Evolutionary conservation across 2,797 vertebrate genomes (phyloP).

Genomic region (Aeoliscus strigatus): DNA sequence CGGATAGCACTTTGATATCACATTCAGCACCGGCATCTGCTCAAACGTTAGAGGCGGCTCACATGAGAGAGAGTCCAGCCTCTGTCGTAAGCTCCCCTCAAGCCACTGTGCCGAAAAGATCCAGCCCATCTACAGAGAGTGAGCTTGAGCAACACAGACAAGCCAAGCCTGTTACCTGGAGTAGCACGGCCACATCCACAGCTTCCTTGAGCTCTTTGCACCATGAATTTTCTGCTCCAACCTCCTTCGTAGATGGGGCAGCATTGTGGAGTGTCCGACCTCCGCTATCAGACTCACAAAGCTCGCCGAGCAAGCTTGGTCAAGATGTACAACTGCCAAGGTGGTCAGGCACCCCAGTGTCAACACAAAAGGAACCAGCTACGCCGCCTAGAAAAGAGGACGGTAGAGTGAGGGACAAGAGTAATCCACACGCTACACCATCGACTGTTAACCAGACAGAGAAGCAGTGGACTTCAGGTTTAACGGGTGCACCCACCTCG

Average conservation of each 20-base stretch:
- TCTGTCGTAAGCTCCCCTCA: conserved; percentile 29
- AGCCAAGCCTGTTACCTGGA: conserved; percentile 45
- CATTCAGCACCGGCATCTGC: conserved; percentile 37
- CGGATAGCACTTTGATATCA: conserved; percentile 33
- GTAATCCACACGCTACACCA: conserved; percentile 41
- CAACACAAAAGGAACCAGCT: conserved; percentile 42
- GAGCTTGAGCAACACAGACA: conserved; percentile 55
- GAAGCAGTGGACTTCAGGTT: conserved; percentile 53
- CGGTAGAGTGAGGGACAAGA: conserved; percentile 43
- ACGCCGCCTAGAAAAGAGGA: conserved; percentile 59
- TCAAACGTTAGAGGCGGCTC: conserved; percentile 42
- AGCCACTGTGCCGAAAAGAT: conserved; percentile 37
- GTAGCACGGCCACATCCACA: conserved; percentile 38
- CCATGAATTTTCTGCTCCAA: conserved; percentile 37
- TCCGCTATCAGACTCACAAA: conserved; percentile 40
- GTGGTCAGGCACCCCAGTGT: conserved; percentile 41
- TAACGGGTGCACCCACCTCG: conserved; percentile 45
- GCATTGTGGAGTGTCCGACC: conserved; percentile 63
- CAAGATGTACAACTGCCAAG: conserved; percentile 58
- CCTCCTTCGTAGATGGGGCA: conserved; percentile 55
- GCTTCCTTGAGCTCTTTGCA: conserved; percentile 46
- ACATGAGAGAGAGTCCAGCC: conserved; percentile 38
- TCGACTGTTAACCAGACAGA: conserved; percentile 57
- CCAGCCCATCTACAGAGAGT: conserved; percentile 33
- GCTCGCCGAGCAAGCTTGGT: conserved; percentile 42